These are phyloP conservation scores for Nycteola revayana DNA, from an alignment of 2,888 invertebrate species.

Conservation along the genomic window DNA sequence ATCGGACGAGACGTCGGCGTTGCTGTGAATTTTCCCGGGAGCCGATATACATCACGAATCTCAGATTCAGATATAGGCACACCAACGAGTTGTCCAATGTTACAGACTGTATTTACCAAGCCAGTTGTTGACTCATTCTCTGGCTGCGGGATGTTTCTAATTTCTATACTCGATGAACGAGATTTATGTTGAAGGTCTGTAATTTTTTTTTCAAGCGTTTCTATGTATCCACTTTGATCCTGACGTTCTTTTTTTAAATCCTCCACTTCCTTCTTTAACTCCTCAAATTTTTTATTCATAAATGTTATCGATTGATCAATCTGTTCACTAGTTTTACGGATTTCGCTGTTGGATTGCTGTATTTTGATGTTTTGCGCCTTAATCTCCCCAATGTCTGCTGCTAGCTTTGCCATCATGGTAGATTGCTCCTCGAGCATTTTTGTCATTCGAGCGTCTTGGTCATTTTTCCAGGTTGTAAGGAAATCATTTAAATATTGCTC, in stretches of 20 bases:
- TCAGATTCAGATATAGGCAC: not conserved
- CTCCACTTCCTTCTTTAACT: not conserved
- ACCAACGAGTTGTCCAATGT: constrained; percentile 1
- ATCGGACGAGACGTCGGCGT: not conserved
- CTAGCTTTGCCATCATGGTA: constrained; percentile 1
- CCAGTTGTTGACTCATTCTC: not conserved
- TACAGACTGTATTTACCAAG: not conserved
- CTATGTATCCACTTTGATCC: not conserved
- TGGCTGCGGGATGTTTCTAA: not conserved
- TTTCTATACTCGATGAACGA: not conserved
- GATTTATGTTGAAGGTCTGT: not conserved
- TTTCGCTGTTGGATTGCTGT: constrained; percentile 1
- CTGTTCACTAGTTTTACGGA: constrained; percentile 3
- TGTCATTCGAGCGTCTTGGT: not conserved
- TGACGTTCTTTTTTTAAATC: not conserved
- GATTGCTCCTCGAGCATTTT: too few species aligned
- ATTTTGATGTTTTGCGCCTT: constrained; percentile 4
- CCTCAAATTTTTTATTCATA: constrained; percentile 3
- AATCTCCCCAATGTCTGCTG: not conserved
- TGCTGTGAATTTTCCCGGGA: constrained; percentile 1
- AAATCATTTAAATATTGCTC: too few species aligned
- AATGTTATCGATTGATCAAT: constrained; percentile 1
- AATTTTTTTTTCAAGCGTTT: constrained; percentile 2
- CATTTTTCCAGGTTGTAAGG: too few species aligned
- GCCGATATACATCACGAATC: constrained; percentile 3